Evolutionary conservation across 2,113 vertebrate genomes (phyloP).

Genomic region (Odobenus rosmarus): DNA sequence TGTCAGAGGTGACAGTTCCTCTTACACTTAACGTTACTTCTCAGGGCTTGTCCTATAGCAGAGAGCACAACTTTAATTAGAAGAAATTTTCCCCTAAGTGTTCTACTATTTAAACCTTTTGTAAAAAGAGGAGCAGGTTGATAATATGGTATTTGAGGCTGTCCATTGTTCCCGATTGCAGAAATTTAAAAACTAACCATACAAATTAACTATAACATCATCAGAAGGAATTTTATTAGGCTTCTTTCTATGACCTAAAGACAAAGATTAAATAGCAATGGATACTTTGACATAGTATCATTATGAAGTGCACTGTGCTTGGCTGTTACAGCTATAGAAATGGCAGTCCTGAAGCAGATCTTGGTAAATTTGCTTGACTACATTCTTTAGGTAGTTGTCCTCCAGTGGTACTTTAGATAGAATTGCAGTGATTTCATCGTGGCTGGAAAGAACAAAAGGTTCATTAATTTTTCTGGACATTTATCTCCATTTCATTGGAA

Average conservation of each 20-base stretch:
- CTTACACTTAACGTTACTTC: neutral
- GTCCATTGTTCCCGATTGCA: slow-evolving; percentile 1
- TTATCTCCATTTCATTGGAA: slow-evolving; percentile 12
- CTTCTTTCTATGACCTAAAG: slow-evolving; percentile 43
- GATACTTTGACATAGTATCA: neutral
- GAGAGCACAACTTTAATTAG: slow-evolving; percentile 4
- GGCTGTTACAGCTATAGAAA: slow-evolving; percentile 35
- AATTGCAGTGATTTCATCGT: slow-evolving; percentile 80
- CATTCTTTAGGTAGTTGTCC: slow-evolving; percentile 85
- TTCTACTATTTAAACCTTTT: neutral
- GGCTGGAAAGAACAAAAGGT: slow-evolving; percentile 80
- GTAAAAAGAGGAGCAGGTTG: neutral
- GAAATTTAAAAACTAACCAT: slow-evolving; percentile 44
- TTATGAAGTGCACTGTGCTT: neutral
- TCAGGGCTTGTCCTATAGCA: neutral
- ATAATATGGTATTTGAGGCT: neutral
- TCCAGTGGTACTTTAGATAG: slow-evolving; percentile 82
- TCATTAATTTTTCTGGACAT: slow-evolving; percentile 61
- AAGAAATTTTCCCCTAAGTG: neutral
- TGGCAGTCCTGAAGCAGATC: slow-evolving; percentile 76
- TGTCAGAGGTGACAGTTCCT: neutral
- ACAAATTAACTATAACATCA: slow-evolving; percentile 44
- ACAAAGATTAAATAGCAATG: slow-evolving; percentile 21
- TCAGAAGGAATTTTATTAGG: slow-evolving; percentile 50
- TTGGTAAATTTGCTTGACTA: slow-evolving; percentile 79